phyloP scores from a whole-genome alignment of 2,797 vertebrate species.

The Sciaenops ocellatus region DNA sequence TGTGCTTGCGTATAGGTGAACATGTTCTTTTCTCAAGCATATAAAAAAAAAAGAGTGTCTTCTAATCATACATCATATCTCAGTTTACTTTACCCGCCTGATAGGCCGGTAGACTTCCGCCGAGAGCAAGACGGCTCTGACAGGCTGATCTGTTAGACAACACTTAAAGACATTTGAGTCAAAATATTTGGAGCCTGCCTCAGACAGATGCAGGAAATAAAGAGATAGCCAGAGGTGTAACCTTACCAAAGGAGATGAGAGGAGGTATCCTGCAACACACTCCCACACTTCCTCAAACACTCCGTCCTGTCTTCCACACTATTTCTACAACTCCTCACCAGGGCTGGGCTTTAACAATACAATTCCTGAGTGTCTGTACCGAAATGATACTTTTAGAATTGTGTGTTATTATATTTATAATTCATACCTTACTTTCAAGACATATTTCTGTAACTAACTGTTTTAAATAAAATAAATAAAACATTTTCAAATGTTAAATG shows the following conservation, averaged over 20 bases:
- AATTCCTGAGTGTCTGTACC: background rate
- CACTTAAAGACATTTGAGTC: constrained; percentile 48
- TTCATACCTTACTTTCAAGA: background rate
- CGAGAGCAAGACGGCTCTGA: constrained; percentile 34
- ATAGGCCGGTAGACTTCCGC: constrained; percentile 46
- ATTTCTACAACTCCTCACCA: constrained; percentile 10
- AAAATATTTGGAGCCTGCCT: constrained; percentile 64
- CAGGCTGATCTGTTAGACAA: constrained; percentile 48
- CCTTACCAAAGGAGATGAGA: constrained; percentile 64
- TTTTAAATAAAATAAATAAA: background rate
- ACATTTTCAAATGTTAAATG: too few relatives aligned
- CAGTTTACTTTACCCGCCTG: constrained; percentile 26
- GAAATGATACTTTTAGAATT: background rate
- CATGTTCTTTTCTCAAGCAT: constrained; percentile 41
- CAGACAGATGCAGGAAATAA: constrained; percentile 67
- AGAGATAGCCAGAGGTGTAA: constrained; percentile 69
- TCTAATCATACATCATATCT: constrained; percentile 36
- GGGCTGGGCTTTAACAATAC: background rate
- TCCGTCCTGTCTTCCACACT: constrained; percentile 23
- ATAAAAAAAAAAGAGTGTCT: background rate
- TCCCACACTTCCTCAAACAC: constrained; percentile 60
- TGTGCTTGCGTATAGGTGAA: constrained; percentile 63
- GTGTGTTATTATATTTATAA: too few relatives aligned
- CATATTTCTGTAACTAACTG: background rate
- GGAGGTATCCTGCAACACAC: constrained; percentile 68